Evolutionary conservation across 2,113 vertebrate species (phyloP).

Genomic region (Phaethon lepturus): DNA sequence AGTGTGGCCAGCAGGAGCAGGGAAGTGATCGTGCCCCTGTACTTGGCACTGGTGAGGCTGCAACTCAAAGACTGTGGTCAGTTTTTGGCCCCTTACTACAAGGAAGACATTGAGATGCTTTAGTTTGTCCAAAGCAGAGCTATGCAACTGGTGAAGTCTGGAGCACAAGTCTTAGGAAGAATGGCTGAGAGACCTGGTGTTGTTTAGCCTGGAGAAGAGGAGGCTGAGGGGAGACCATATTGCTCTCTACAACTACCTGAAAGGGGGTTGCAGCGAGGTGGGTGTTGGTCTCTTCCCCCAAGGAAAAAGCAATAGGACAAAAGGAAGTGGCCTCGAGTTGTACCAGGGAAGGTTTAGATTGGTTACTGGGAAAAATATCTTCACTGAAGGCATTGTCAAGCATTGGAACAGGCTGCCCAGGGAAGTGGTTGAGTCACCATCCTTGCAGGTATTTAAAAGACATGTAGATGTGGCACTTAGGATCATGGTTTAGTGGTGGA

Average conservation of each 20-base stretch:
- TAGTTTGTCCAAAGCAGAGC: not conserved
- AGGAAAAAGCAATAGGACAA: fast-evolving
- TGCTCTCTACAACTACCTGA: fast-evolving
- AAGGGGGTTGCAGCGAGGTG: no score
- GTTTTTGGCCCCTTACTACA: not conserved
- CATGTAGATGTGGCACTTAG: fast-evolving
- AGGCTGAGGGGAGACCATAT: not conserved
- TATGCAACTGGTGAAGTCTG: not conserved
- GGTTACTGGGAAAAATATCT: not conserved
- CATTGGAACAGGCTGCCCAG: not conserved
- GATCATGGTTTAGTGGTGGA: not conserved
- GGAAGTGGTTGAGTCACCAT: no score
- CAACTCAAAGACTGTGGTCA: not conserved
- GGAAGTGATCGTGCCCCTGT: not conserved
- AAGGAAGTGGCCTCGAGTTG: not conserved
- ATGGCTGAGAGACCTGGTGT: fast-evolving
- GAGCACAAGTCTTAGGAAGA: not conserved
- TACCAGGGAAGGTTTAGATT: not conserved
- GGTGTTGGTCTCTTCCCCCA: not conserved
- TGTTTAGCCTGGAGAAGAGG: not conserved
- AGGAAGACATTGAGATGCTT: not conserved
- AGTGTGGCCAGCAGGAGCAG: not conserved
- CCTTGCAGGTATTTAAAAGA: not conserved
- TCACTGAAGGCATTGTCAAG: fast-evolving
- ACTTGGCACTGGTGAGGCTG: fast-evolving